Evolutionary conservation across 2,888 invertebrate genomes (phyloP).

Genomic region (Hofmannophila pseudospretella): DNA sequence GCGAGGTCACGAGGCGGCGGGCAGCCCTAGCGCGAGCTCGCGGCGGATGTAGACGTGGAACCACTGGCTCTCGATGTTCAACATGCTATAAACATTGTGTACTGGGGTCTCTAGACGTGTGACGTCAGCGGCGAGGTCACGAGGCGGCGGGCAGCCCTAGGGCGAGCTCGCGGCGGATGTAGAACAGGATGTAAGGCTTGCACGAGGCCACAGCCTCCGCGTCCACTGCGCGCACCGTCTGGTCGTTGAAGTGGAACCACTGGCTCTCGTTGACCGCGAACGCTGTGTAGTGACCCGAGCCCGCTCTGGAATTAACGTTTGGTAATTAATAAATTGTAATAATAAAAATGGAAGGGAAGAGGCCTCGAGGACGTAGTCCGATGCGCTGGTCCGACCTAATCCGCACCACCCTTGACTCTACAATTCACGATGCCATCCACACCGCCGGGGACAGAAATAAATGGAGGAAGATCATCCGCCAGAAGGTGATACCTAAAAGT

Average conservation of each 20-base stretch:
- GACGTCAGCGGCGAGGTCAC: slow-evolving; percentile 21
- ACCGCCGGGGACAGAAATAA: no score
- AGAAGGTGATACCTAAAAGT: no score
- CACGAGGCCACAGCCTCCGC: slow-evolving; percentile 83
- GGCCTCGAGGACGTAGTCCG: no score
- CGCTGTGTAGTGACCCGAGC: slow-evolving; percentile 91
- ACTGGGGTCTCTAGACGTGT: background rate
- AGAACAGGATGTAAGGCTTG: slow-evolving; percentile 92
- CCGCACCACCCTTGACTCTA: no score
- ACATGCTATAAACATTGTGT: background rate
- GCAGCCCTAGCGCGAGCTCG: slow-evolving; percentile 66
- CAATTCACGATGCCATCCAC: no score
- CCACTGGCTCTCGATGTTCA: background rate
- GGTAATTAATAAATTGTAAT: no score
- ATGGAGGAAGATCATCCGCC: no score
- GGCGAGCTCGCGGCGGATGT: slow-evolving; percentile 82
- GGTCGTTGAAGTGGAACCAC: slow-evolving; percentile 93
- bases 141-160: slow-evolving; percentile 46
- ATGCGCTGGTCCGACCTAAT: no score
- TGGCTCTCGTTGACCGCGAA: slow-evolving; percentile 88
- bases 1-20: slow-evolving; percentile 34
- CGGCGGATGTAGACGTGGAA: background rate
- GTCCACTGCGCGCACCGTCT: slow-evolving; percentile 84
- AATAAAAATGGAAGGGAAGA: no score
- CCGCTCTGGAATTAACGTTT: slow-evolving; percentile 78